A percentile compares a stretch with the other conserved stretches of the same genome.
These are phyloP conservation scores for Adelosebastes latens DNA, from an alignment of 2,797 vertebrate species.

Conservation along the genomic window DNA sequence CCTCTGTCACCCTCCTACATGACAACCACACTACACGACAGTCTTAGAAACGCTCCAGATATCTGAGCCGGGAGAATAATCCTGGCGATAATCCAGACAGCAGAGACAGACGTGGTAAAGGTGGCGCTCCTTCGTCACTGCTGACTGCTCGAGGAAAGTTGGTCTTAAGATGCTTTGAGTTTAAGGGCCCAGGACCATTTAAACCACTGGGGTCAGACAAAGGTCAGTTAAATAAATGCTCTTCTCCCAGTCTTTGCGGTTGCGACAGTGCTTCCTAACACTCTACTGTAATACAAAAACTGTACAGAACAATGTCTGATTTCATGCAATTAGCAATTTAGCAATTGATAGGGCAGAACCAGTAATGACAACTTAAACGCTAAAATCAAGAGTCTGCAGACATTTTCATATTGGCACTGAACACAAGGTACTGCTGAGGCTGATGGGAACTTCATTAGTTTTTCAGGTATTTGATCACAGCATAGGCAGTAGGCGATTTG, in stretches of 20 bases:
- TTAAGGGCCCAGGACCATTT: not conserved
- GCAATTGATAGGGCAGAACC: not conserved
- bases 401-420: too few species aligned
- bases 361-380: too few species aligned
- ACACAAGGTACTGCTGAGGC: too few species aligned
- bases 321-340: not conserved
- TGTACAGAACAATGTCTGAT: not conserved
- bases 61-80: conserved; percentile 29
- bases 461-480: too few species aligned
- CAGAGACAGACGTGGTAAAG: conserved; percentile 10
- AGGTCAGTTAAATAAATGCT: not conserved
- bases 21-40: conserved; percentile 10
- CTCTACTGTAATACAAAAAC: not conserved
- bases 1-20: conserved; percentile 39
- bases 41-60: conserved; percentile 6
- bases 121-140: not conserved
- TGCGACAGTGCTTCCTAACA: not conserved
- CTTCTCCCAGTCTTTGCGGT: too few species aligned
- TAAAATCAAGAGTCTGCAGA: too few species aligned
- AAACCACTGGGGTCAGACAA: not conserved
- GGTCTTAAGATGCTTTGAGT: conserved; percentile 20
- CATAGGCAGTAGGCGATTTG: too few species aligned
- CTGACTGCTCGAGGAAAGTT: not conserved
- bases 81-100: conserved; percentile 15
- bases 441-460: accelerated